These are phyloP conservation scores for Platerodrilus igneus DNA, from an alignment of 2,888 invertebrate genomes.

Conservation along the genomic window DNA sequence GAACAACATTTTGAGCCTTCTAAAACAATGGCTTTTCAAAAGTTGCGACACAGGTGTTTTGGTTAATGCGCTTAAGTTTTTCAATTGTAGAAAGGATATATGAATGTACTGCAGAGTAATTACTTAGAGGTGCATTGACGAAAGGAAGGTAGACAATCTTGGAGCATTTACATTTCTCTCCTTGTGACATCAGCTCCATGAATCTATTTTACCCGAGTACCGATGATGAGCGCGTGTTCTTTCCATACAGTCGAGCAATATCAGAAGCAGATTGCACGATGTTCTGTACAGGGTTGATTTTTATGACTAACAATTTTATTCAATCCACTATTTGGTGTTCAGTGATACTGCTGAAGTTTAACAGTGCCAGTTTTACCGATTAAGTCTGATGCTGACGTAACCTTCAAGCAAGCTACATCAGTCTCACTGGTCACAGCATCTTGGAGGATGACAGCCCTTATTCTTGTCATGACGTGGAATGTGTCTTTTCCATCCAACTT, in stretches of 20 bases:
- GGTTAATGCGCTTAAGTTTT: conserved; percentile 8
- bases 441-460: conserved; percentile 16
- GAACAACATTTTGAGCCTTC: conserved; percentile 5
- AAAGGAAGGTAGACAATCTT: conserved; percentile 37
- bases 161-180: conserved; percentile 28
- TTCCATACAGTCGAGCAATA: conserved; percentile 21
- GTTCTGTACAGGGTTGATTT: background rate
- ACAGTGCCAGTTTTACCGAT: background rate
- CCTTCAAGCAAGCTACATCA: conserved; percentile 7
- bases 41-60: conserved; percentile 33
- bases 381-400: background rate
- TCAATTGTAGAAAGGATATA: conserved; percentile 27
- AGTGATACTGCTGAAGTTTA: conserved; percentile 1
- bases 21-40: conserved; percentile 38
- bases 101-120: conserved; percentile 36
- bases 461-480: conserved; percentile 27
- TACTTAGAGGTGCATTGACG: conserved; percentile 36
- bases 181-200: conserved; percentile 30
- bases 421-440: conserved; percentile 8
- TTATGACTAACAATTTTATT: background rate
- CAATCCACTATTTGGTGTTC: conserved; percentile 2
- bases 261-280: background rate
- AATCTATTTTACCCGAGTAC: conserved; percentile 35
- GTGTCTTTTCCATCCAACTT: conserved; percentile 26
- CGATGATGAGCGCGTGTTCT: conserved; percentile 6